These are phyloP conservation scores for Bombylius discolor DNA, from an alignment of 2,888 invertebrate genomes.

Conservation along the genomic window DNA sequence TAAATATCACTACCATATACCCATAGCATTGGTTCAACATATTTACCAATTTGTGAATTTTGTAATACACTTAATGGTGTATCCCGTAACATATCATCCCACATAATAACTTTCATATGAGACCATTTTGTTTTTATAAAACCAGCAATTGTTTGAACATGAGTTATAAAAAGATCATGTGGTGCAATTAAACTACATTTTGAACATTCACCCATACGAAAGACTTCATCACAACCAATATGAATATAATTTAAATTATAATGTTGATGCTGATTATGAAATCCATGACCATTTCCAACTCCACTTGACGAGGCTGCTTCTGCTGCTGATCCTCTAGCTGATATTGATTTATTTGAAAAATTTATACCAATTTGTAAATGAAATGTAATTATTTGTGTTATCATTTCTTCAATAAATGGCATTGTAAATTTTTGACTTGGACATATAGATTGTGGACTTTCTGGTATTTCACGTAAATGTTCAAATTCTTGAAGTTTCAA, in stretches of 20 bases:
- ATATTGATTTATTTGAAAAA: conserved; percentile 9
- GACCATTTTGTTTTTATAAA: conserved; percentile 47
- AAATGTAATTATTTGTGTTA: conserved; percentile 48
- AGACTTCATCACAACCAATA: conserved; percentile 64
- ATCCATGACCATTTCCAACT: no score
- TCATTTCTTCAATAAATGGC: conserved; percentile 50
- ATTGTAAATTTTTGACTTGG: conserved; percentile 51
- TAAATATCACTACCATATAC: conserved; percentile 62
- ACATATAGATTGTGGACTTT: conserved; percentile 56
- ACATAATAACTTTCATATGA: conserved; percentile 50
- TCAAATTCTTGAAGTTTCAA: conserved; percentile 51
- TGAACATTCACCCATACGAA: conserved; percentile 54
- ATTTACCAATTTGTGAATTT: conserved; percentile 46
- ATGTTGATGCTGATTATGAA: conserved; percentile 7
- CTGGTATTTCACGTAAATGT: conserved; percentile 50
- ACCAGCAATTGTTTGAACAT: conserved; percentile 46
- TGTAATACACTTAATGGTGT: conserved; percentile 46
- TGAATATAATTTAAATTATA: conserved; percentile 43
- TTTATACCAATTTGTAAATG: conserved; percentile 20
- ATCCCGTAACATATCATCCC: conserved; percentile 70
- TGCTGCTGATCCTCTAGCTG: not conserved
- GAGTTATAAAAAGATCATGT: conserved; percentile 47
- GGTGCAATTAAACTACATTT: conserved; percentile 40
- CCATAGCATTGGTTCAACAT: conserved; percentile 73
- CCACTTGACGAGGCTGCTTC: not conserved